Evolutionary conservation across 2,888 invertebrate genomes (phyloP), one percentile per base, ranked within the genome.

Genomic region (Rhingia rostrata): DNA sequence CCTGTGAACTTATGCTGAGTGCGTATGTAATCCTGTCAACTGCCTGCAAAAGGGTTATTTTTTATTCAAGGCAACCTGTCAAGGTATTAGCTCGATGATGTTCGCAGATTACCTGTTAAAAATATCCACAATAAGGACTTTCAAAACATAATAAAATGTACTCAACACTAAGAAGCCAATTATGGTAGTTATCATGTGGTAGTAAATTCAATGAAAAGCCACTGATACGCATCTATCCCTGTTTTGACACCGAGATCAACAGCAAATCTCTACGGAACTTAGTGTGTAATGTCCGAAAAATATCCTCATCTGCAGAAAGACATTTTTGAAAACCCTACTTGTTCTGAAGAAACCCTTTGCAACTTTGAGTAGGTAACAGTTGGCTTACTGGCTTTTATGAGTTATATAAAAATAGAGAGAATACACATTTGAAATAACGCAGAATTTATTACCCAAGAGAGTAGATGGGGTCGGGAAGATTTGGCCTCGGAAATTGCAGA

Each of bases 371-470:
- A 14, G 49, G 14, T 60, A 51, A 33, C 47, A 70, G 41, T 70
- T 70, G 70, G 60, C 41, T 70, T 51, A 60, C 60, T 33, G 14
- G 41, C 41, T 51, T 51, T 51, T 53, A 70, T 43, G 43, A 51
- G 22, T 33, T 35, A 32, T 33, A 58, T 6, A 58, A 7, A 60
- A 12, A 54, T 22, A 43, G 6, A 30, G n/a, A 14, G 7, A 32
- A 58, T 49, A 70, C 58, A 41, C 32, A 39, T 45, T 70, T 56
- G 37, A 58, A 37, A 33, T 10, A 6, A 32, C 49, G 6, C 45
- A 49, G 9, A 35, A 72, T 61, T 72, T 72, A 51, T 69, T 69
- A 47, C 56, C 56, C 58, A 30, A 30, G 54, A 39, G 58, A 54
- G 30, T 7, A 47, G 30, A 54, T 35, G n/a, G 7, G 22, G 53